A percentile compares a stretch with the other conserved stretches of the same genome.
Evolutionary conservation across 2,888 invertebrate genomes (phyloP).

Genomic region (Epinotia ramella): DNA sequence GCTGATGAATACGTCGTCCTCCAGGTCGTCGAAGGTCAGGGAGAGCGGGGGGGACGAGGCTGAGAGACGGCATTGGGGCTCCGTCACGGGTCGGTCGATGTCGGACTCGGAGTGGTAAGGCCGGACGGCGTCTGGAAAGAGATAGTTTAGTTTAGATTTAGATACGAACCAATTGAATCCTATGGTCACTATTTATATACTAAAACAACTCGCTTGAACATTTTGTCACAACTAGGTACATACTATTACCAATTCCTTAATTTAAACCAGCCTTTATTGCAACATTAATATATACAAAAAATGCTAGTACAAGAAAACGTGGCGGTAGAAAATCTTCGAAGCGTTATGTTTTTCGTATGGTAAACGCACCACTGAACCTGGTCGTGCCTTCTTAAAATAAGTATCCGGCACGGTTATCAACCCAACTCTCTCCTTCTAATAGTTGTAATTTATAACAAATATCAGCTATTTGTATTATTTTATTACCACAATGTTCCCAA

Average conservation of each 20-base stretch:
- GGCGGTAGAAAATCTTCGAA: too few species aligned
- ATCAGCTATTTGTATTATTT: background rate
- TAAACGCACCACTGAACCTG: background rate
- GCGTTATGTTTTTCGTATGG: too few species aligned
- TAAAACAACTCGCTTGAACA: too few species aligned
- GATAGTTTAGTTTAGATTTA: constrained; percentile 3
- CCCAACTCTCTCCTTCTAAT: background rate
- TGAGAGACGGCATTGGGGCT: constrained; percentile 67
- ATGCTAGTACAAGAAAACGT: too few species aligned
- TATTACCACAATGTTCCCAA: background rate
- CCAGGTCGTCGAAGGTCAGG: constrained; percentile 73
- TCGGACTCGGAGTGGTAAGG: constrained; percentile 77
- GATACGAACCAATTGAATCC: background rate
- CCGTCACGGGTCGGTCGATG: constrained; percentile 61
- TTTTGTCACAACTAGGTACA: too few species aligned
- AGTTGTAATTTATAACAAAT: background rate
- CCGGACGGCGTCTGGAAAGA: constrained; percentile 65
- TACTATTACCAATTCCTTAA: too few species aligned
- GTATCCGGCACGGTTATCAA: background rate
- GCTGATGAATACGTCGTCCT: constrained; percentile 80
- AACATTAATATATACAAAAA: too few species aligned
- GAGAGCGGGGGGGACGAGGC: constrained; percentile 75
- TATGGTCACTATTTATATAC: background rate
- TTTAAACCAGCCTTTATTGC: too few species aligned
- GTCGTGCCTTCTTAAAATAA: background rate